Evolutionary conservation across 1,140 invertebrate genomes (phyloP), one percentile per base, ranked within the genome.

Genomic region (Xylocopa sonorina): DNA sequence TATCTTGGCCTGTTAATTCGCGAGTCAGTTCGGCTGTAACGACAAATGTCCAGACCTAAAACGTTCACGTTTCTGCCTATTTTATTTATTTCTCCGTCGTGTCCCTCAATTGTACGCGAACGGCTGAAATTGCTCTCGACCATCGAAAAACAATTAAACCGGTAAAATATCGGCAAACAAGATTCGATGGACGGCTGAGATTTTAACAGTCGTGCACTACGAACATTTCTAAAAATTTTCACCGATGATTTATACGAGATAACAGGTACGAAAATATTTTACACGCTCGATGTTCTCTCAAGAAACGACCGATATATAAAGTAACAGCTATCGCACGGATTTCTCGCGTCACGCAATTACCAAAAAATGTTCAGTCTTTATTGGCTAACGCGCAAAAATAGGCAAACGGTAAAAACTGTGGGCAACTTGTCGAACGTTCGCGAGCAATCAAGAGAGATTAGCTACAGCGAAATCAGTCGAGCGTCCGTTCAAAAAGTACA

Each of bases 111-210:
- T 48, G 69, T 27, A 41, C 62, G 67, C 80, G 78, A 85, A 87
- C 85, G 87, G 74, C 85, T 81, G 76, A 64, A 85, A 87, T 80
- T 79, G 86, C 84, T 78, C 79, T 76, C 71, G 81, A 81, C 90
- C 88, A 91, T 91, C 88, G 90, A 91, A 92, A 91, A 91, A 91
- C 90, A 92, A 92, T 92, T 91, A 91, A 91, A 90, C 84, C 76
- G 68, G 85, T 91, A 90, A 91, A 91, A 91, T 92, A 91, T 91
- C 82, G 88, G 74, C 88, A 87, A 91, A 91, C 88, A 89, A 78
- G 72, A 85, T 66, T 88, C 85, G 89, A 89, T 87, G 75, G 88
- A 89, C 87, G 86, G 83, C 80, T 90, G 88, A 91, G 90, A 92
- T 91, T 91, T 89, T 88, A 86, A 57, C 34, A 58, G 50, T n/a